These are phyloP conservation scores for Gnathonemus longibarbis DNA, from an alignment of 2,113 vertebrate species.

Conservation along the genomic window DNA sequence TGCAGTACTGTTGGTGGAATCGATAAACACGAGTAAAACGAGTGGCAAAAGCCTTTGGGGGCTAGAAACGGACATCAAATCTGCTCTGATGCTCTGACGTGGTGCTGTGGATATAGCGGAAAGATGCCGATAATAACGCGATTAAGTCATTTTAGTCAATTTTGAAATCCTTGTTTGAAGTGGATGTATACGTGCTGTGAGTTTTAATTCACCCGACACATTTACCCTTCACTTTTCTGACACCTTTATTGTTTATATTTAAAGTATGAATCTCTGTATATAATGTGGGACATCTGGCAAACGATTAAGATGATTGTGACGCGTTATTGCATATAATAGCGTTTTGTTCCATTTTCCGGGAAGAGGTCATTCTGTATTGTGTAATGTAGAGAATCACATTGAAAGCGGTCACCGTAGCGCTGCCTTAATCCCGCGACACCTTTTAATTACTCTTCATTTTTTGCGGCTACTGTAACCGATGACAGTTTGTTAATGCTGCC, in stretches of 20 bases:
- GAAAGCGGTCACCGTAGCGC: neutral
- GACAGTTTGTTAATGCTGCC: neutral
- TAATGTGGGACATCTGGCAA: neutral
- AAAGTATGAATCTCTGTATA: neutral
- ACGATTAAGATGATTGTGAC: neutral
- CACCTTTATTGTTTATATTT: neutral
- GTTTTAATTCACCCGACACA: constrained; percentile 18
- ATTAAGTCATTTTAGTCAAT: constrained; percentile 11
- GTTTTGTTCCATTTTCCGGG: neutral
- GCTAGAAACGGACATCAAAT: neutral
- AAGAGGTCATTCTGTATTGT: neutral
- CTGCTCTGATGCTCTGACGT: neutral
- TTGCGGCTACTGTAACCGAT: neutral
- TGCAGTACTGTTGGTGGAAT: constrained; percentile 24
- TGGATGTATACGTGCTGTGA: constrained; percentile 22
- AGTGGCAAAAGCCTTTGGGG: neutral
- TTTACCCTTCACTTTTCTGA: neutral
- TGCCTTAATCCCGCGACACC: neutral
- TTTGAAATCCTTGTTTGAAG: neutral
- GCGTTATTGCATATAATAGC: neutral
- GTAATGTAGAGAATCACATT: neutral
- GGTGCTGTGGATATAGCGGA: neutral
- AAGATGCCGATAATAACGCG: neutral
- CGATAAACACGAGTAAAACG: constrained; percentile 13
- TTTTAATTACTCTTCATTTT: neutral